Base-by-base conservation (phyloP, 2,888 invertebrate genomes). In the Pterostichus niger region DNA sequence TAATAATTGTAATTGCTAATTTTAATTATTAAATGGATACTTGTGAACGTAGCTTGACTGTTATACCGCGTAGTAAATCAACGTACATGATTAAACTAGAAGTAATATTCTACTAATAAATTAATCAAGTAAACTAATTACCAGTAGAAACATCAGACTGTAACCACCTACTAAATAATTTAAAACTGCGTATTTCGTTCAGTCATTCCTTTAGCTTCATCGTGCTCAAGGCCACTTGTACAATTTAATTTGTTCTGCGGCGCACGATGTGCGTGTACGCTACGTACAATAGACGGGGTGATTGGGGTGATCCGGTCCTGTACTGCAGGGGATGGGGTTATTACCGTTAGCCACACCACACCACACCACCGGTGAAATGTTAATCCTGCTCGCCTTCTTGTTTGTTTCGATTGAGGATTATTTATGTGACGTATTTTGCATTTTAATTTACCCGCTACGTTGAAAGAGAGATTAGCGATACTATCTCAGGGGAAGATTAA, bases 341-440 rank as follows among this genome's bases (percentile, higher is more conserved):
- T 24, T 24, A 5, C 9, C 40, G 40, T 40, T 40, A 40, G 40
- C 40, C 40, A 40, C 40, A 24, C 24, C 24, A 24, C 24, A 24
- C 1, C 40, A 40, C 9, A 40, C 40, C 40, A 52, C n/a, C 52
- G 59, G 35, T 40, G 68, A 68, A 68, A 68, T 68, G 68, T 68
- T 68, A 68, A 68, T 13, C 68, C 24, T 24, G 17, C 44, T 7
- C 13, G 40, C 68, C 15, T 31, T 68, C 68, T 68, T 68, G 68
- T 68, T 68, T 68, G 35, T 68, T 33, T 68, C 68, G 68, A 68
- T 68, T 35, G 68, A 1, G 68, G 68, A 68, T 68, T 68, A 68
- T 68, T 68, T 68, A 68, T 13, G 15, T 40, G 15, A 31, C 68
- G 13, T 68, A 40, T 35, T 68, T 68, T 68, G 68, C 68, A 68